Percentiles rank a stretch among this genome's conserved stretches.
phyloP scores from a whole-genome alignment of 2,113 vertebrate genomes.

The Phycodurus eques region DNA sequence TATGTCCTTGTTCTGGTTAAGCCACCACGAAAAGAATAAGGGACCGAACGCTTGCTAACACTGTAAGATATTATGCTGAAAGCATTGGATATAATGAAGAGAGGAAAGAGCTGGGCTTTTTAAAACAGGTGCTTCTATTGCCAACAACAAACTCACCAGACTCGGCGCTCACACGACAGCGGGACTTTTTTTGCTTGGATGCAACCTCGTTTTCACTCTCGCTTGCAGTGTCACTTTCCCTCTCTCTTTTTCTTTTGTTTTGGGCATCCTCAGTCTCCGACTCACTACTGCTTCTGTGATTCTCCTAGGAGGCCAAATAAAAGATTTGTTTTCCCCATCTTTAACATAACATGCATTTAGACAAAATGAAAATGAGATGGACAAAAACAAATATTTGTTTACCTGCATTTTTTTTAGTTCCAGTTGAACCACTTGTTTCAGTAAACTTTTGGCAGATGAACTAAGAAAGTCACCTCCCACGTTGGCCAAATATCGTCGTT shows the following conservation, averaged over 20 bases:
- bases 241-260: constrained; percentile 65
- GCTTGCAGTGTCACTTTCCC: constrained; percentile 35
- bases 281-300: constrained; percentile 40
- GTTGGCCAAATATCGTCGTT: constrained; percentile 53
- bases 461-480: constrained; percentile 44
- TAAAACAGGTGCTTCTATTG: not conserved
- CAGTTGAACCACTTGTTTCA: constrained; percentile 65
- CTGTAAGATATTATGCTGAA: too few species aligned
- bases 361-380: not conserved
- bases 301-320: constrained; percentile 32
- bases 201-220: constrained; percentile 26
- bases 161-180: constrained; percentile 25
- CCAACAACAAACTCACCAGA: constrained; percentile 32
- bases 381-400: not conserved
- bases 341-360: not conserved
- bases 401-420: constrained; percentile 73
- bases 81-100: too few species aligned
- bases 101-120: too few species aligned
- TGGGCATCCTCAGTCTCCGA: constrained; percentile 23
- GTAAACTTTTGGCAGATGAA: constrained; percentile 44
- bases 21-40: too few species aligned
- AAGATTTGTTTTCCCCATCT: not conserved
- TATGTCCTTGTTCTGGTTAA: too few species aligned
- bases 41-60: too few species aligned
- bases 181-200: constrained; percentile 46